Conservation (phyloP, 2,113 vertebrate genomes). For the Plotosus lineatus region DNA sequence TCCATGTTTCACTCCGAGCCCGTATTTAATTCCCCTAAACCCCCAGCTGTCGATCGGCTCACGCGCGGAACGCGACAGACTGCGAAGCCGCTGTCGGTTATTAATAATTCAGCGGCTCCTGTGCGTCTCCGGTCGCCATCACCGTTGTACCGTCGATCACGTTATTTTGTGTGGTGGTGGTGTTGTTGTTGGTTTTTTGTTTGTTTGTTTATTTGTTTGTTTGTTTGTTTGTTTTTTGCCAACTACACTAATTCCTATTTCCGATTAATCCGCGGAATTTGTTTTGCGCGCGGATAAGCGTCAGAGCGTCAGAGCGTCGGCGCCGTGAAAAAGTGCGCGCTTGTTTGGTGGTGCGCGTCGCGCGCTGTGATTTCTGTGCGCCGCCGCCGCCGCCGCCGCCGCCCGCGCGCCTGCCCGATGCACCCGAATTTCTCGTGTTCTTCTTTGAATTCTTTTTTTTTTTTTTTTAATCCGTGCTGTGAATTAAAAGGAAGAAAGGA, state of each 20-base stretch:
- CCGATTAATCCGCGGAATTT: not conserved
- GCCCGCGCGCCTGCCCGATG: too few relatives aligned
- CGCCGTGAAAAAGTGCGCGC: slow-evolving; percentile 3
- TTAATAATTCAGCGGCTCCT: slow-evolving; percentile 79
- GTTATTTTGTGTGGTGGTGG: slow-evolving; percentile 34
- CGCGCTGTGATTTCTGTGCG: slow-evolving; percentile 47
- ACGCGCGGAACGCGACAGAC: slow-evolving; percentile 75
- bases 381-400: slow-evolving; percentile 46
- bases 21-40: slow-evolving; percentile 80
- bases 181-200: not conserved
- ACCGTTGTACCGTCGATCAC: slow-evolving; percentile 29
- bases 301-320: slow-evolving; percentile 27
- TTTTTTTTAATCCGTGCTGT: slow-evolving; percentile 46
- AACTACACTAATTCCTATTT: slow-evolving; percentile 20
- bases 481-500: slow-evolving; percentile 61
- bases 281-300: slow-evolving; percentile 18
- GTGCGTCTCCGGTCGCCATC: slow-evolving; percentile 63
- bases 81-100: slow-evolving; percentile 72
- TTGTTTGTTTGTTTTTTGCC: not conserved
- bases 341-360: slow-evolving; percentile 7
- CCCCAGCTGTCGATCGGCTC: slow-evolving; percentile 78
- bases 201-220: not conserved
- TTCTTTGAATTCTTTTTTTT: not conserved
- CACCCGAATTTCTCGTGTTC: slow-evolving; percentile 37
- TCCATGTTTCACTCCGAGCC: slow-evolving; percentile 75